Conservation (phyloP, 2,113 vertebrate genomes). For the Dicerorhinus sumatrensis region DNA sequence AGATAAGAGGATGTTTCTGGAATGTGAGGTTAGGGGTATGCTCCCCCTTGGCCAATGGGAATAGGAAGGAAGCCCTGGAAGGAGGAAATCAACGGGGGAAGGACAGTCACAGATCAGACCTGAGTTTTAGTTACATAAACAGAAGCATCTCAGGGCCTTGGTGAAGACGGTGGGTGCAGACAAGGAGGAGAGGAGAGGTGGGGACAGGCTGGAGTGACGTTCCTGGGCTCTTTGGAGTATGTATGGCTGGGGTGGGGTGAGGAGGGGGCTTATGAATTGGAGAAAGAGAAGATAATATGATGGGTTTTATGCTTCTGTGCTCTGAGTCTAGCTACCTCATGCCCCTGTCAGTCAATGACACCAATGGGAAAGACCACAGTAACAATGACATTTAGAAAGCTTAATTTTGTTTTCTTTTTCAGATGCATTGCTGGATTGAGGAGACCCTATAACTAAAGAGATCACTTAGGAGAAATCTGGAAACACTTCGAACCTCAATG, state of each 20-base stretch:
- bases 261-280: not conserved
- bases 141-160: not conserved
- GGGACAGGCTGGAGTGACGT: no score
- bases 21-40: no score
- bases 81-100: not conserved
- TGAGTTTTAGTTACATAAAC: not conserved
- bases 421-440: no score
- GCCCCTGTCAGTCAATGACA: no score
- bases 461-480: not conserved
- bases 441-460: not conserved
- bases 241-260: no score
- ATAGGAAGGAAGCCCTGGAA: not conserved
- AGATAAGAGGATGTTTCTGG: not conserved
- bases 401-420: not conserved
- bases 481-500: not conserved
- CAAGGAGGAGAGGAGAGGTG: no score
- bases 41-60: not conserved
- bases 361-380: not conserved
- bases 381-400: not conserved
- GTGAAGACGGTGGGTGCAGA: not conserved
- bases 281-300: not conserved
- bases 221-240: no score
- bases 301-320: not conserved
- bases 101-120: not conserved
- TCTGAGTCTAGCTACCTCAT: not conserved